Base-by-base conservation (phyloP, 1,140 invertebrate species). In the Drosophila pseudoananassae region DNA sequence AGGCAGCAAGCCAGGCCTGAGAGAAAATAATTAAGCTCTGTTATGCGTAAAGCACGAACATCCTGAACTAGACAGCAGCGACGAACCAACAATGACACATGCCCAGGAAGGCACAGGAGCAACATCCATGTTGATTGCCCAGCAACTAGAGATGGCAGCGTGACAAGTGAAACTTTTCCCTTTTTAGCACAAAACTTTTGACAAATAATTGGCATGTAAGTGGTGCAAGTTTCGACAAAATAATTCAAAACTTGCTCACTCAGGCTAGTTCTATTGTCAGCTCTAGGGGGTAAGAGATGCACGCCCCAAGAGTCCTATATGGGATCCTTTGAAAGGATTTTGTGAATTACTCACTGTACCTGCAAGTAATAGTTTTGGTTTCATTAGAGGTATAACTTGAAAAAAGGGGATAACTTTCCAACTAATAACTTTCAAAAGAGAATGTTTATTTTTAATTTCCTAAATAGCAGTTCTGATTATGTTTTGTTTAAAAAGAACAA, bases 11-110 rank as follows among this genome's bases (percentile, higher is more conserved):
- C 53, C 51, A 40, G 50, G n/a, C 40, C 40, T 43, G 76, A 77
- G 81, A 64, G 51, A 88, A 87, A 76, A 85, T 85, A 85, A 85
- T 85, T 82, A 82, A 87, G 79, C 75, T 50, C 38, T 54, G 60
- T 75, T 82, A 88, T 82, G 70, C 81, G 82, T 70, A 76, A 58
- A 77, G 79, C 63, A 85, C 72, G 72, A 73, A 76, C 80, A 64
- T 75, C 57, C 75, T 55, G 17, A 49, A 36, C 71, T 27, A 66
- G 52, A 65, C 59, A 5, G 29, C 15, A 5, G 6, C 23, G 23
- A 10, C 33, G 33, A 36, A 36, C 33, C 33, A 36, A 36, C 33
- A 36, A 36, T 36, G 33, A 36, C 33, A 36, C 33, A 36, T 36
- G 33, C 33, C 10, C 17, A 33, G 36, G 45, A 47, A 51, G 38